Percentiles rank a stretch among this genome's conserved stretches.
Conservation (phyloP, 2,888 invertebrate species). For the Volucella inflata region DNA sequence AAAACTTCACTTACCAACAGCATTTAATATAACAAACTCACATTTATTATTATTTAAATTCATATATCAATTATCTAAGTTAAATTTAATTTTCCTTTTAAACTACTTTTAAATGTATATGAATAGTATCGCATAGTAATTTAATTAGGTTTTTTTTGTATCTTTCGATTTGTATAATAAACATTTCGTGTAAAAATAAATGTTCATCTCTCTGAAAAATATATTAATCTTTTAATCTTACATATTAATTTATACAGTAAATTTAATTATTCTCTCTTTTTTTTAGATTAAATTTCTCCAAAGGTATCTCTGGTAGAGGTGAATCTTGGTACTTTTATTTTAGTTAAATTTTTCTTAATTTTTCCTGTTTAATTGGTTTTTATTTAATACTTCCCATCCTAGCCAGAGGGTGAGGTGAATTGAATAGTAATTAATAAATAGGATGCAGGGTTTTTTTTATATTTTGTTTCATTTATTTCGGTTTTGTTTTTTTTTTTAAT, state of each 20-base stretch:
- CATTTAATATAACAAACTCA: conserved; percentile 50
- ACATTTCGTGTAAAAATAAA: conserved; percentile 75
- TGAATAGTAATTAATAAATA: conserved; percentile 42
- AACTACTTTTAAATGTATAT: conserved; percentile 40
- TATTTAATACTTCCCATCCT: conserved; percentile 50
- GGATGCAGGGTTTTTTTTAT: conserved; percentile 31
- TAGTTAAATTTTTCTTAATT: conserved; percentile 38
- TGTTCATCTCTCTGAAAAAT: conserved; percentile 67
- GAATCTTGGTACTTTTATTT: conserved; percentile 4
- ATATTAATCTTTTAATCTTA: conserved; percentile 40
- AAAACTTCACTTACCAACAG: conserved; percentile 13
- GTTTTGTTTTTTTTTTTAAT: not conserved
- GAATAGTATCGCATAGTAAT: conserved; percentile 60
- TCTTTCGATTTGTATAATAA: conserved; percentile 63
- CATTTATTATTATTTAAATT: conserved; percentile 43
- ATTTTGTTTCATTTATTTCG: too few relatives aligned
- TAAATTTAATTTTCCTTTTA: conserved; percentile 29
- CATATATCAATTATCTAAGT: conserved; percentile 58
- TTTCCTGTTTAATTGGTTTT: conserved; percentile 6
- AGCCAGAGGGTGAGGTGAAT: conserved; percentile 41
- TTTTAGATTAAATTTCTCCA: conserved; percentile 19
- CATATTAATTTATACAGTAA: conserved; percentile 54
- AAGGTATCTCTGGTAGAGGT: conserved; percentile 29
- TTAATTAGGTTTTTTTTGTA: conserved; percentile 4
- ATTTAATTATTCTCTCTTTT: conserved; percentile 30